Base-by-base conservation (phyloP, 1,140 invertebrate genomes). In the Dendrolimus punctatus region DNA sequence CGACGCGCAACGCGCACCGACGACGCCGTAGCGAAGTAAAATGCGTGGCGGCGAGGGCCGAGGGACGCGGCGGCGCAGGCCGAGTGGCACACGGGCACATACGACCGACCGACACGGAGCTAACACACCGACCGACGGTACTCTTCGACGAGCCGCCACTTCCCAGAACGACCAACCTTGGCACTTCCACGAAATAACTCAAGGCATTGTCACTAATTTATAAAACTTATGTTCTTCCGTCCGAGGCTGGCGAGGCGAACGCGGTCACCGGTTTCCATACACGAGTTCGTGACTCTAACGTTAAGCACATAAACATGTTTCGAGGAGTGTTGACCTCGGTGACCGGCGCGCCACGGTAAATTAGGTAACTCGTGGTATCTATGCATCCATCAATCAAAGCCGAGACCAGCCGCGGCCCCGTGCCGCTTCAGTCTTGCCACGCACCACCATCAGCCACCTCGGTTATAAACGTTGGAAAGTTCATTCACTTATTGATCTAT, bases 161-260 rank as follows among this genome's bases (percentile, higher is more conserved):
- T 84, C 80, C 69, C 62, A 80, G 80, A 82, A 84, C 61, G 55
- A 66, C 77, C 75, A 80, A 80, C 79, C 78, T 82, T 84, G 79
- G 66, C 68, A 68, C 63, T 84, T 82, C 80, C 64, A 66, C 73
- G 80, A 84, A 84, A 69, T 70, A 73, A 76, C 76, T 80, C 73
- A 71, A 77, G 68, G 68, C 76, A 82, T 84, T 82, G 77, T 82
- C 76, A 79, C 77, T 84, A 80, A 81, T 84, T 81, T 81, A 80
- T 81, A 81, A 77, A 73, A 80, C 71, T 68, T 68, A 66, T 73
- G 68, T 70, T 76, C 66, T 70, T 68, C 64, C 60, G 58, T 61
- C 60, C 62, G 64, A 70, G 67, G 62, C 58, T 66, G 51, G 52
- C 44, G 62, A 64, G 51, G 52, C 44, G 62, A 64, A 57, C 63